Evolutionary conservation across 2,888 invertebrate species (phyloP).

Genomic region (Phymatocera aterrima): DNA sequence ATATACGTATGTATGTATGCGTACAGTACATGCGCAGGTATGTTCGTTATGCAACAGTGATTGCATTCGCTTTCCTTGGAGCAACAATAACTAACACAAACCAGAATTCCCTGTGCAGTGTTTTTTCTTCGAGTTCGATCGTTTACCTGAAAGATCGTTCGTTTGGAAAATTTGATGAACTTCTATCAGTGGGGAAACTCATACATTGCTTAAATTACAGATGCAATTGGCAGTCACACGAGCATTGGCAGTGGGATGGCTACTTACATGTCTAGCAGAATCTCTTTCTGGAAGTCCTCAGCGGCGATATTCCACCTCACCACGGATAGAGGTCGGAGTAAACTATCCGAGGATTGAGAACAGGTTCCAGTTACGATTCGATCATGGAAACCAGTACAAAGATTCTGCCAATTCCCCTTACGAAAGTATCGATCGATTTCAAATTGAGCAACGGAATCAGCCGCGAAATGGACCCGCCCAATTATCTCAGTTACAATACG

Average conservation of each 20-base stretch:
- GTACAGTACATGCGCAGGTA: no score
- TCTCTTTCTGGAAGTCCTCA: conserved; percentile 50
- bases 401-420: conserved; percentile 16
- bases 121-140: background rate
- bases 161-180: background rate
- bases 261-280: conserved; percentile 48
- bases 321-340: background rate
- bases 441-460: background rate
- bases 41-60: conserved; percentile 7
- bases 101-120: background rate
- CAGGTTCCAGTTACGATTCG: background rate
- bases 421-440: conserved; percentile 36
- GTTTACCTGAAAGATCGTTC: no score
- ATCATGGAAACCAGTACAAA: background rate
- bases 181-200: background rate
- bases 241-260: conserved; percentile 45
- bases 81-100: no score
- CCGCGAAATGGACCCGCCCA: background rate
- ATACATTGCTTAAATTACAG: conserved; percentile 51
- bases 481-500: conserved; percentile 6
- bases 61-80: background rate
- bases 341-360: background rate
- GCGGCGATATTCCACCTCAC: conserved; percentile 20
- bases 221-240: conserved; percentile 48
- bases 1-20: no score